Conservation (phyloP, 2,797 vertebrate species). For the Malacoraja senta region DNA sequence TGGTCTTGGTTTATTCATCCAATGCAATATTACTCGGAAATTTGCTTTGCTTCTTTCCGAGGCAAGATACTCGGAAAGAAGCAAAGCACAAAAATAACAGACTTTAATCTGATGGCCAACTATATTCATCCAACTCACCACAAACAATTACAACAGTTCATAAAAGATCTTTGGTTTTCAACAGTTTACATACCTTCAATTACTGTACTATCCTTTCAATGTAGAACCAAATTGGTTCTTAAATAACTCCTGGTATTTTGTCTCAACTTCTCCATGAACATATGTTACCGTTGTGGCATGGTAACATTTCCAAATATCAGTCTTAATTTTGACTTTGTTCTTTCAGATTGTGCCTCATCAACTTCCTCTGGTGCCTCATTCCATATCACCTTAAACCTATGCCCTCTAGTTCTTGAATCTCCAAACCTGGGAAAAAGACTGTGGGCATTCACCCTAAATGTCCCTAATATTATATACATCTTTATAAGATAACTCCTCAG, state of each 20-base stretch:
- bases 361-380: background rate
- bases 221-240: background rate
- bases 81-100: background rate
- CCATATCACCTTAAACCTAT: too few relatives aligned
- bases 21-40: background rate
- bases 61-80: background rate
- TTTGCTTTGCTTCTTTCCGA: too few relatives aligned
- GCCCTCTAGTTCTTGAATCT: too few relatives aligned
- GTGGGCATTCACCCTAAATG: too few relatives aligned
- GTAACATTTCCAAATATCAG: background rate
- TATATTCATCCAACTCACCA: background rate
- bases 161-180: background rate
- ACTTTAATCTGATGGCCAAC: background rate
- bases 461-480: background rate
- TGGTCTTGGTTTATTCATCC: background rate
- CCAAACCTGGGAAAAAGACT: too few relatives aligned
- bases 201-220: background rate
- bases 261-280: background rate
- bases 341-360: background rate
- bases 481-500: background rate
- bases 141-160: background rate
- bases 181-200: background rate
- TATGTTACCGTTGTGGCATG: background rate
- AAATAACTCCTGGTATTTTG: background rate
- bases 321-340: background rate